Evolutionary conservation across 2,113 vertebrate species (phyloP).

Genomic region (Copsychus sechellarum): DNA sequence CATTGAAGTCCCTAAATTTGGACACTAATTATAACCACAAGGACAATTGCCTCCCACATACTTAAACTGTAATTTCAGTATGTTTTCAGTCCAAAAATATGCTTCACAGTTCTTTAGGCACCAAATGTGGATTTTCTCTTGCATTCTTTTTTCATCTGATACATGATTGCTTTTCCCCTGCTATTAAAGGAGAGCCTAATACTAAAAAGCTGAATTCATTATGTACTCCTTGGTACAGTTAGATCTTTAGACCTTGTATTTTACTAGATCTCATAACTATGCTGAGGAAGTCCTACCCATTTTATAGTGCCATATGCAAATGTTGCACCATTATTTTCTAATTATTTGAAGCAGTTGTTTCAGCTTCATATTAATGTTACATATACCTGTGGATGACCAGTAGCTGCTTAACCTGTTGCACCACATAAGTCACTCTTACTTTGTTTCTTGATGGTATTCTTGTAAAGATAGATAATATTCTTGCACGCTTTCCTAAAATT

Average conservation of each 20-base stretch:
- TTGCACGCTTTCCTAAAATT: background rate
- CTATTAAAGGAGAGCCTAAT: background rate
- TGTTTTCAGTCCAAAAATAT: slow-evolving; percentile 52
- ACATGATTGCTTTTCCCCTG: background rate
- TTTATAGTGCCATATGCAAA: background rate
- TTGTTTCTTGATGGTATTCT: background rate
- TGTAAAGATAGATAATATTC: background rate
- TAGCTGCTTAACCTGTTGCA: background rate
- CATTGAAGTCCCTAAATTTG: slow-evolving; percentile 66
- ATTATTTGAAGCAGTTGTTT: background rate
- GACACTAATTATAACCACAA: slow-evolving; percentile 70
- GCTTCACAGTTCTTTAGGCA: slow-evolving; percentile 57
- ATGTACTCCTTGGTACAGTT: background rate
- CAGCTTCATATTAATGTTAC: background rate
- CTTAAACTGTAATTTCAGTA: slow-evolving; percentile 39
- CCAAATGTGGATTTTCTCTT: slow-evolving; percentile 59
- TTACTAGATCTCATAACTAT: background rate
- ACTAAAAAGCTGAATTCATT: background rate
- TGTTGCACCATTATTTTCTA: background rate
- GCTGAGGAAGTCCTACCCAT: background rate
- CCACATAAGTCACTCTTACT: background rate
- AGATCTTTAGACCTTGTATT: background rate
- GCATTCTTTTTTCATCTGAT: slow-evolving; percentile 29
- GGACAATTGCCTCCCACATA: slow-evolving; percentile 70
- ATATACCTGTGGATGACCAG: background rate